These are phyloP conservation scores for Rhincodon typus DNA, from an alignment of 2,797 vertebrate species.

Conservation along the genomic window DNA sequence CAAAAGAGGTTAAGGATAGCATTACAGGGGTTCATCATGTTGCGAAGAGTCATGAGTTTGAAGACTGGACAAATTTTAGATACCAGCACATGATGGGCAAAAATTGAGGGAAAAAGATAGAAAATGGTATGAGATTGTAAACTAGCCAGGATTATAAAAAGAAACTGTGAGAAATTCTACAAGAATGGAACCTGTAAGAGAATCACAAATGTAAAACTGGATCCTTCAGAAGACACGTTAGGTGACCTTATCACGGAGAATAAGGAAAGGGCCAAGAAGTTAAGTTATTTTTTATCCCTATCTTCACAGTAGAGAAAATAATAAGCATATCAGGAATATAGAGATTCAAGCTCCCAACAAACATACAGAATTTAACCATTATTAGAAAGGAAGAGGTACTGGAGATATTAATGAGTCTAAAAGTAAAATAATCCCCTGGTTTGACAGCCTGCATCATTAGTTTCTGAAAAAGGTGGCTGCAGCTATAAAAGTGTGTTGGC, in stretches of 20 bases:
- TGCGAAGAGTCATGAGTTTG: neutral
- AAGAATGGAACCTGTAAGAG: neutral
- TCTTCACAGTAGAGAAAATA: too few relatives aligned
- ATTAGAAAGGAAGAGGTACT: too few relatives aligned
- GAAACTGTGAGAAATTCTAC: neutral
- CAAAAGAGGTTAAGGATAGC: too few relatives aligned
- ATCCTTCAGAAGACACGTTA: neutral
- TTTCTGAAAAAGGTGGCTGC: neutral
- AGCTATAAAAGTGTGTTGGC: neutral
- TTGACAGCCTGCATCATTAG: too few relatives aligned
- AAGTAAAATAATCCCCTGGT: too few relatives aligned
- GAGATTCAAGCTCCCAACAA: too few relatives aligned
- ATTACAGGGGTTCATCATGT: neutral
- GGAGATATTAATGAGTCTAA: too few relatives aligned
- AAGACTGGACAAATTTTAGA: neutral
- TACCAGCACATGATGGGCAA: neutral
- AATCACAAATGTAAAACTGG: neutral
- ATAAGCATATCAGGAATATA: too few relatives aligned
- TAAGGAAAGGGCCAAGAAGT: neutral
- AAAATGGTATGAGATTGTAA: neutral
- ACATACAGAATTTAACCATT: too few relatives aligned
- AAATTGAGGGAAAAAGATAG: neutral
- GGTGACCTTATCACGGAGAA: neutral
- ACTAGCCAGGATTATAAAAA: neutral
- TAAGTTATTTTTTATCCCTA: neutral